phyloP scores from a whole-genome alignment of 1,140 invertebrate genomes.

The Tetranychus cinnabarinus region DNA sequence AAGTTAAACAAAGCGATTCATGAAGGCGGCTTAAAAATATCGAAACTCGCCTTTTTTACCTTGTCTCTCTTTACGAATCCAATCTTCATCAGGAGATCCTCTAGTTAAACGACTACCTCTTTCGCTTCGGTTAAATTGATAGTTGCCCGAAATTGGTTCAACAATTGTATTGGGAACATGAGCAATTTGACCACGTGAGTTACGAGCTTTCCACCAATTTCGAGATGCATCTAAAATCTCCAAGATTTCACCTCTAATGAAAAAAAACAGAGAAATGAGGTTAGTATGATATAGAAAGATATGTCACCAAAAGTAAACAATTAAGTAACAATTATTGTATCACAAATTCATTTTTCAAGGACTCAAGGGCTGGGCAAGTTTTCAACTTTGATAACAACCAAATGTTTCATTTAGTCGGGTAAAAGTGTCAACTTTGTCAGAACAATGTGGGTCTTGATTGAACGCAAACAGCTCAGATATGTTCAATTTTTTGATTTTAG shows the following conservation, averaged over 20 bases:
- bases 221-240: slow-evolving; percentile 75
- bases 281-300: too few relatives aligned
- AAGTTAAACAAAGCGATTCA: too few relatives aligned
- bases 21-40: slow-evolving; percentile 40
- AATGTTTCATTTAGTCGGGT: too few relatives aligned
- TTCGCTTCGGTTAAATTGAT: neutral
- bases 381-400: too few relatives aligned
- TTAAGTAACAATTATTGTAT: too few relatives aligned
- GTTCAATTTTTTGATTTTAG: too few relatives aligned
- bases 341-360: too few relatives aligned
- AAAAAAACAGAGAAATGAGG: neutral
- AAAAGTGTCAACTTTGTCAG: too few relatives aligned
- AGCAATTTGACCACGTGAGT: slow-evolving; percentile 57
- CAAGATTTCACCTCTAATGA: slow-evolving; percentile 10
- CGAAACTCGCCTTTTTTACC: slow-evolving; percentile 88
- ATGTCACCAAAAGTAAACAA: too few relatives aligned
- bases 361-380: too few relatives aligned
- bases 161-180: slow-evolving; percentile 97
- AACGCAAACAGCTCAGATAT: too few relatives aligned
- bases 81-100: slow-evolving; percentile 29
- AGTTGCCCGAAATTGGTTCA: neutral
- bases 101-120: neutral
- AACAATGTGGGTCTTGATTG: too few relatives aligned
- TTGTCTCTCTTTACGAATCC: slow-evolving; percentile 58
- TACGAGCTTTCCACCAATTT: slow-evolving; percentile 97